A percentile compares a stretch with the other conserved stretches of the same genome.
These are phyloP conservation scores for Acrobasis consociella DNA, from an alignment of 2,888 invertebrate species.

Conservation along the genomic window DNA sequence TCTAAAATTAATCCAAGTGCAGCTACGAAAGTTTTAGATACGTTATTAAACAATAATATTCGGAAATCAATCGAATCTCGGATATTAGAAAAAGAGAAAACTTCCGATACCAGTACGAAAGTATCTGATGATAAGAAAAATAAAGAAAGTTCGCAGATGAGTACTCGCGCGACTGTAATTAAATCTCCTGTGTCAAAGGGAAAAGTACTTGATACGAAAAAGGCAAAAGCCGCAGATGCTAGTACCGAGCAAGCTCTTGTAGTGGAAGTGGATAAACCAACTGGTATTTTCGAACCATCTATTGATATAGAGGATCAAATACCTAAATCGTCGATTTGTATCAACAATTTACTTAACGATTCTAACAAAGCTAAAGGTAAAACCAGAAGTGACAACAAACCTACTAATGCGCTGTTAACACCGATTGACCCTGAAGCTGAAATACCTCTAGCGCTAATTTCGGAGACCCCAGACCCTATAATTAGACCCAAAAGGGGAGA, in stretches of 20 bases:
- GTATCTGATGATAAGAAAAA: slow-evolving; percentile 61
- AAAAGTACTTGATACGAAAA: slow-evolving; percentile 73
- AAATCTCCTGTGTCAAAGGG: slow-evolving; percentile 82
- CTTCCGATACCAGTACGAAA: slow-evolving; percentile 50
- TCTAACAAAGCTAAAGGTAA: slow-evolving; percentile 67
- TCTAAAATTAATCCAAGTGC: slow-evolving; percentile 83
- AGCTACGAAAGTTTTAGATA: slow-evolving; percentile 78
- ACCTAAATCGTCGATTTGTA: slow-evolving; percentile 81
- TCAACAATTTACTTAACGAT: slow-evolving; percentile 62
- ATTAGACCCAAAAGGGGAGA: slow-evolving; percentile 73
- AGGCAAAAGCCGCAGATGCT: slow-evolving; percentile 57
- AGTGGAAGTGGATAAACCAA: slow-evolving; percentile 80
- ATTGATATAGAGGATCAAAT: slow-evolving; percentile 86
- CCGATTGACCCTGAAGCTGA: slow-evolving; percentile 72
- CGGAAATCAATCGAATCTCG: slow-evolving; percentile 77
- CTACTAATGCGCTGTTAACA: slow-evolving; percentile 50
- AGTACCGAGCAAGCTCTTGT: slow-evolving; percentile 55
- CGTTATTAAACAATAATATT: slow-evolving; percentile 75
- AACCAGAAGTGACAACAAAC: slow-evolving; percentile 53
- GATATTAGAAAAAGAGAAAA: slow-evolving; percentile 74
- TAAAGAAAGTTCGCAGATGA: slow-evolving; percentile 67
- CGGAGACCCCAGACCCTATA: slow-evolving; percentile 67
- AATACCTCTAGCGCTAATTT: slow-evolving; percentile 68
- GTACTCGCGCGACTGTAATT: slow-evolving; percentile 80
- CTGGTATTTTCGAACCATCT: slow-evolving; percentile 88